Percentiles rank a stretch among this genome's conserved stretches.
These are phyloP conservation scores for Aptenodytes patagonicus DNA, from an alignment of 2,113 vertebrate species.

Conservation along the genomic window DNA sequence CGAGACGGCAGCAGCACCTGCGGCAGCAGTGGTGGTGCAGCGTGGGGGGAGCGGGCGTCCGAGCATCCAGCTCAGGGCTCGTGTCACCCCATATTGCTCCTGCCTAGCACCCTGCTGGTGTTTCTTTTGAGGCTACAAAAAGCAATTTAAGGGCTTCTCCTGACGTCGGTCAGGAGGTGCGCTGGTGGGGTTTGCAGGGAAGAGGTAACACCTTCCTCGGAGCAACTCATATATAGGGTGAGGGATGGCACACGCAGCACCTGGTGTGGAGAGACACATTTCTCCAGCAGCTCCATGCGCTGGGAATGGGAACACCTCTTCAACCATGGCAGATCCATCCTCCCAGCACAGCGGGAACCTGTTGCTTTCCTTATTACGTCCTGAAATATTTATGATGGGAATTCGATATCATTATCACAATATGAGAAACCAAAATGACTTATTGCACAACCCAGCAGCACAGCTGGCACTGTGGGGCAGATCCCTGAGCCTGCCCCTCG, in stretches of 20 bases:
- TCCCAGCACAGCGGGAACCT: neutral
- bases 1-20: accelerated
- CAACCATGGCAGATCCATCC: neutral
- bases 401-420: neutral
- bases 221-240: accelerated
- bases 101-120: neutral
- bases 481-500: neutral
- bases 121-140: neutral
- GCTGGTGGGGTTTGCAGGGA: neutral
- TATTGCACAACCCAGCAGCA: neutral
- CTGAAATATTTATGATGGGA: neutral
- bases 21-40: accelerated
- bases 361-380: neutral
- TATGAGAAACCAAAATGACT: neutral
- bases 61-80: accelerated
- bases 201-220: neutral
- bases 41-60: accelerated
- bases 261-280: accelerated
- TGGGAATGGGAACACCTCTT: neutral
- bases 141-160: neutral
- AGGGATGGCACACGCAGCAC: neutral
- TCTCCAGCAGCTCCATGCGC: accelerated
- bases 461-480: neutral
- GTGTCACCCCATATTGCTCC: neutral
- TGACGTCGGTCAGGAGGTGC: neutral